Base-by-base conservation (phyloP, 53 echinoderm and acorn worm genomes). In the Temnopleurus reevesii region DNA sequence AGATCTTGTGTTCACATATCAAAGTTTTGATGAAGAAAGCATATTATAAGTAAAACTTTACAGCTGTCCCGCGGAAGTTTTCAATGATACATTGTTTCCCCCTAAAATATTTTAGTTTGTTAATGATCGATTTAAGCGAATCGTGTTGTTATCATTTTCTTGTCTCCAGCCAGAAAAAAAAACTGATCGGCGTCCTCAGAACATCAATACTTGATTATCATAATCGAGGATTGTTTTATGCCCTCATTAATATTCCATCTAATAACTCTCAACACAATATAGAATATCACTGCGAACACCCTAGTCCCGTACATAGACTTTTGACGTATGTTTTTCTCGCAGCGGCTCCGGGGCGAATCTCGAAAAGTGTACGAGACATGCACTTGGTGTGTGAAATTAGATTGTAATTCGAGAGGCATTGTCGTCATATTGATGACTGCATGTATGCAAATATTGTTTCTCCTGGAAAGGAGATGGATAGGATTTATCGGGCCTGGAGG, bases 361-460 rank as follows among this genome's bases (percentile, higher is more conserved):
- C 41, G 38, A 38, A 34, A 71, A n/a, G 71, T 71, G 71, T 71
- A 38, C n/a, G 36, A 71, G 36, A 71, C 71, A 71, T 41, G 71
- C 71, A 71, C 49, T 79, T 47, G 46, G 46, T 15, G 79, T 49
- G 26, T 79, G 23, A 79, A 79, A 83, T 54, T 55, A 83, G 88
- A 66, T 12, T 66, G 88, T 66, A 87, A 87, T 87, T 66, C 65
- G 88, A 87, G 88, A 66, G 35, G 88, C 88, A 31, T 87, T 71
- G 88, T 87, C 88, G 71, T 66, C 71, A 34, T 45, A 66, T 87
- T 87, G 71, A 46, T 87, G 88, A 47, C 71, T 66, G 71, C 18
- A 65, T 87, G 51, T 64, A 51, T 87, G 88, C 88, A 49, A 87
- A 87, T 87, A 87, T 66, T 87, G 88, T 87, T 87, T 66, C 88